Evolutionary conservation across 1,140 invertebrate genomes (phyloP).

Genomic region (Bradysia coprophila): DNA sequence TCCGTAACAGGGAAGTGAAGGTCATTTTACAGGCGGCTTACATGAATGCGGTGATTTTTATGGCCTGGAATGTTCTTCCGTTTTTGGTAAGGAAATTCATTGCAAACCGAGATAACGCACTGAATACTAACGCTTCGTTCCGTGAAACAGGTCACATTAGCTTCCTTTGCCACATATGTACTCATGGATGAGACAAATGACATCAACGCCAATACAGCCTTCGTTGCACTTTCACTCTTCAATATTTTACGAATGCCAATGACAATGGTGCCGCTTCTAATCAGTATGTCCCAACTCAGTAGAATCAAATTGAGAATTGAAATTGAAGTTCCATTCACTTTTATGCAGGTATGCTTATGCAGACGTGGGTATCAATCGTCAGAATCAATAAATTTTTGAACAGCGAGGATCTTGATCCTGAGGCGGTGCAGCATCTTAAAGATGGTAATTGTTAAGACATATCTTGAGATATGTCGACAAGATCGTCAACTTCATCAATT

Average conservation of each 20-base stretch:
- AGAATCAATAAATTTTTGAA: constrained; percentile 84
- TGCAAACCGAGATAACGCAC: too few species aligned
- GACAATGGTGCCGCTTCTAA: constrained; percentile 76
- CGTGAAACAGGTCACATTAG: constrained; percentile 56
- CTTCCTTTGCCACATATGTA: constrained; percentile 82
- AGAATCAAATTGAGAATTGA: too few species aligned
- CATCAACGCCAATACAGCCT: constrained; percentile 77
- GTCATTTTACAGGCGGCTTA: constrained; percentile 71
- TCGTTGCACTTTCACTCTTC: constrained; percentile 93
- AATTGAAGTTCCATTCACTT: too few species aligned
- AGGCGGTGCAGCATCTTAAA: constrained; percentile 49
- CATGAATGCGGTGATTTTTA: constrained; percentile 73
- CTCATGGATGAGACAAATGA: constrained; percentile 62
- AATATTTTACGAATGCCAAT: constrained; percentile 92
- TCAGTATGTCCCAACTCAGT: constrained; percentile 77
- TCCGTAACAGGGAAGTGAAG: constrained; percentile 66
- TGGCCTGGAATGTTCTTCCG: constrained; percentile 89
- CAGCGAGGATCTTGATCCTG: constrained; percentile 60
- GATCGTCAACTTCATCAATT: too few species aligned
- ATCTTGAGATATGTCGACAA: too few species aligned
- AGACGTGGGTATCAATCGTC: constrained; percentile 61
- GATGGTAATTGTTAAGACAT: too few species aligned
- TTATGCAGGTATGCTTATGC: constrained; percentile 3
- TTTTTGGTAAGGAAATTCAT: constrained; percentile 84
- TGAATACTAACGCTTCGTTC: too few species aligned